Conservation (phyloP, 2,797 vertebrate species). For the Eulemur mongoz region DNA sequence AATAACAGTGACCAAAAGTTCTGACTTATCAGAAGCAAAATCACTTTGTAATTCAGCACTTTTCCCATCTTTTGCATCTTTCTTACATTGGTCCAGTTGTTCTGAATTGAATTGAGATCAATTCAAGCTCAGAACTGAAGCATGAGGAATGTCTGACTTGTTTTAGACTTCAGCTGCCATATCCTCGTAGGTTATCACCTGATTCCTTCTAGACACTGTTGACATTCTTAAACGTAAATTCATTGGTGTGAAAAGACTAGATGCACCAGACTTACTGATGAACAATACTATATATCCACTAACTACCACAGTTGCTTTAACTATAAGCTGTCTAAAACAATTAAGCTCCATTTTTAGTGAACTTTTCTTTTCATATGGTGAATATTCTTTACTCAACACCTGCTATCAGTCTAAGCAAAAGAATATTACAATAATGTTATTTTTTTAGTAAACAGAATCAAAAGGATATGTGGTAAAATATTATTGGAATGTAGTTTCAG, state of each 20-base stretch:
- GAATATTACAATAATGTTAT: not conserved
- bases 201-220: not conserved
- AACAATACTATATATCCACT: not conserved
- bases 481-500: not conserved
- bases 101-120: not conserved
- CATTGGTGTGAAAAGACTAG: not conserved
- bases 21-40: not conserved
- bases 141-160: not conserved
- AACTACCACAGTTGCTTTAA: not conserved
- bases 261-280: not conserved
- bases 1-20: not conserved
- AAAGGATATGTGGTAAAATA: not conserved
- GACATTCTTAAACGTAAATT: conserved; percentile 29
- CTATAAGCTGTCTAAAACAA: not conserved
- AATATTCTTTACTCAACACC: conserved; percentile 1
- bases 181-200: not conserved
- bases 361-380: not conserved
- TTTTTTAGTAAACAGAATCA: not conserved
- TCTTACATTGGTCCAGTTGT: not conserved
- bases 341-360: not conserved
- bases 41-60: not conserved
- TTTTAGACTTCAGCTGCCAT: not conserved
- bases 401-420: not conserved
- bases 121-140: not conserved
- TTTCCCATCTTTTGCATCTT: not conserved